Evolutionary conservation across 1,140 invertebrate genomes (phyloP), one percentile per base, ranked within the genome.

Genomic region (Drosophila quadrilineata): DNA sequence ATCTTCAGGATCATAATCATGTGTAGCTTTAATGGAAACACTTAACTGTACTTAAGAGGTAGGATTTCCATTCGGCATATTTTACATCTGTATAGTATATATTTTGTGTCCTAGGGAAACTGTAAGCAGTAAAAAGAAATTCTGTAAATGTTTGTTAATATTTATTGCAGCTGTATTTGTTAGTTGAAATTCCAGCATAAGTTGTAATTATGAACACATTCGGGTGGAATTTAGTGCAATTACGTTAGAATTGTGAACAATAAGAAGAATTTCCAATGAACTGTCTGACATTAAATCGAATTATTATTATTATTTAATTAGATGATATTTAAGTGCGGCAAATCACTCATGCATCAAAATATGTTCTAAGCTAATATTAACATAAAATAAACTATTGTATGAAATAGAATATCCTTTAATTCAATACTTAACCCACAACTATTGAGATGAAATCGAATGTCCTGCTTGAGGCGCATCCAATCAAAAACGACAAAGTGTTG

Each of bases 381-480:
- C 21, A 50, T 36, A 50, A 38, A 49, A 59, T 59, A 59, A 59
- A 59, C 16, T 43, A 48, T 49, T 65, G 36, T 50, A 21, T 12
- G n/a, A 41, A 62, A 12, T 4, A 16, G 24, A 35, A 26, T 43
- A 22, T 19, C 3, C 21, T 58, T 24, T 19, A 16, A 29, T 52
- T 59, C 12, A 0, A 45, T 19, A 19, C 2, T 66, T 6, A 33
- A 9, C 24, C 6, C 12, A 24, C 40, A 41, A 6, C 10, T 21
- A 1, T 8, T 5, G 17, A 41, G 5, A 12, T 10, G 17, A 38
- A 38, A 41, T 22, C 17, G 1, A 6, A 41, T 77, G 58, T 65
- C 75, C 60, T 26, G 56, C 75, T 48, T 46, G 41, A 31, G 59
- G 75, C 59, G 43, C 63, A 73, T 63, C 70, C 74, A 79, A 79